Percentiles rank a stretch among this genome's conserved stretches.
Conservation (phyloP, 1,140 invertebrate genomes). For the Heliconius melpomene region DNA sequence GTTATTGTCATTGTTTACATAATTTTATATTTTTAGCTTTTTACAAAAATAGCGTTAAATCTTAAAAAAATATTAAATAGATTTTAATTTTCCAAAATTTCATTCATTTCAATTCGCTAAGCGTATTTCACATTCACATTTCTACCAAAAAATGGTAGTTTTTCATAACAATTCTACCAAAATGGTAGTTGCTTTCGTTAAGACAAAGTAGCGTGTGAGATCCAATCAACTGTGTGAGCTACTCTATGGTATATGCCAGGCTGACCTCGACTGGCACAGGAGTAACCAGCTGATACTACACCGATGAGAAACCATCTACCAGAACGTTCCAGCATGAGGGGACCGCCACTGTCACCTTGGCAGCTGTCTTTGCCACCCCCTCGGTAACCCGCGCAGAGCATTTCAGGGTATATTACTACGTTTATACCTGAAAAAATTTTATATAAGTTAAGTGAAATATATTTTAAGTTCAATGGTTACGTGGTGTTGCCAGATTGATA, state of each 20-base stretch:
- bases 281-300: constrained; percentile 96
- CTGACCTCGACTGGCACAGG: constrained; percentile 94
- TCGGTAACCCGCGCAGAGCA: constrained; percentile 97
- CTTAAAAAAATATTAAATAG: not conserved
- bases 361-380: constrained; percentile 90
- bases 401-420: constrained; percentile 96
- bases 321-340: constrained; percentile 92
- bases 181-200: constrained; percentile 41
- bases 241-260: constrained; percentile 97
- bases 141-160: constrained; percentile 6
- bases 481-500: not conserved
- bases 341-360: constrained; percentile 93
- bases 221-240: constrained; percentile 96
- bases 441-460: not conserved
- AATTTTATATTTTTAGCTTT: not conserved
- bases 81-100: not conserved
- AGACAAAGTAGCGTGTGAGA: constrained; percentile 83
- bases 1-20: no score
- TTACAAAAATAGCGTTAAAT: not conserved
- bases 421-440: constrained; percentile 85
- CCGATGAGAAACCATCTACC: constrained; percentile 92
- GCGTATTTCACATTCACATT: not conserved
- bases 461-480: not conserved
- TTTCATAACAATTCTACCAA: constrained; percentile 21
- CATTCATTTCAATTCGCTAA: not conserved